Evolutionary conservation across 2,797 vertebrate genomes (phyloP), one percentile per base, ranked within the genome.

Genomic region (Coregonus ussuriensis): DNA sequence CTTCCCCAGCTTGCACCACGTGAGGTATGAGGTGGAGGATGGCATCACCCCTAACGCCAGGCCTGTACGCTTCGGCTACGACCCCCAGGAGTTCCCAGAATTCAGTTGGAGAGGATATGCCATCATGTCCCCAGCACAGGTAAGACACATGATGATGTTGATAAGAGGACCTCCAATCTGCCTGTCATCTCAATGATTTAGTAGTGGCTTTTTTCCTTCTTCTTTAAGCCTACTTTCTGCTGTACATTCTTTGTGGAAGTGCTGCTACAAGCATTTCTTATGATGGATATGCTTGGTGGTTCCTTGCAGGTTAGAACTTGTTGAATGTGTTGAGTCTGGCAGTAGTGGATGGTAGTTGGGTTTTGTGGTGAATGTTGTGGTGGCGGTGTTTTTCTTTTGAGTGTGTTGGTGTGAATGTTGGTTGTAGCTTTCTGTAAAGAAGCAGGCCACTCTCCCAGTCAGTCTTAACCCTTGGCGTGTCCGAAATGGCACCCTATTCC

Each of bases 21-120:
- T 98, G 86, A 98, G 95, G 86, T 96, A 93, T 88, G 98, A 99
- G 84, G 88, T 96, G 69, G 98, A 99, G 91, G 96, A 98, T 0
- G 96, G 97, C 74, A 90, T 93, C 51, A 91, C 93, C 0, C 91
- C 93, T 21, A 86, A 89, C 1, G 94, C 95, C 85, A 92, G 88
- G 84, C 86, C 88, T 3, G 90, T 97, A 33, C 95, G 94, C 0
- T 98, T 99, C 83, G 95, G 96, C 73, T 98, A 94, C 56, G 84
- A 95, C 84, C 86, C 92, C n/a, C 80, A 78, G 81, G 93, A 94
- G 84, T 99, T 99, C 88, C 96, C 96, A 66, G 77, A 78, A 53
- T 99, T 97, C 88, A 98, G 97, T 77, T 98, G 98, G 98, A 94
- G 94, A 87, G 97, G 98, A 53, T 99, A 98, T 25, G 95, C 94